Evolutionary conservation across 2,113 vertebrate genomes (phyloP).

Genomic region (Urocolius indicus): DNA sequence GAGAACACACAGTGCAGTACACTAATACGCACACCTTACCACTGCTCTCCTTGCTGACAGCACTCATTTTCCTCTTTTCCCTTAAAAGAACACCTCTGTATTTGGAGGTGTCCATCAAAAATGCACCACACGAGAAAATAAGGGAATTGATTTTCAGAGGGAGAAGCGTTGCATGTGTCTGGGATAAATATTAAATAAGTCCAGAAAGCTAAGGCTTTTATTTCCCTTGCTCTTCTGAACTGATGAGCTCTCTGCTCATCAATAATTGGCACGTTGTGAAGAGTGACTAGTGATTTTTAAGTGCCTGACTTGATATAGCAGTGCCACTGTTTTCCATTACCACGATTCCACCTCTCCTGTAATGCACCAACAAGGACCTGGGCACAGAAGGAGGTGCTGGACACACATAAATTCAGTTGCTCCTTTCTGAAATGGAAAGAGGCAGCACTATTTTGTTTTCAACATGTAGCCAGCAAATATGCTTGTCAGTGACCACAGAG

Average conservation of each 20-base stretch:
- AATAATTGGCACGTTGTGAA: background rate
- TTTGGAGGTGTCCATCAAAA: background rate
- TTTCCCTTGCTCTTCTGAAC: background rate
- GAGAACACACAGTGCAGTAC: background rate
- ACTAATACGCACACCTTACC: background rate
- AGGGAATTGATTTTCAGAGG: background rate
- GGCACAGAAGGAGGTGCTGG: background rate
- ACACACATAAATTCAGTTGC: background rate
- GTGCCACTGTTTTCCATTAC: background rate
- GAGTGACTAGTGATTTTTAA: background rate
- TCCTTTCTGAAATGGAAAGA: background rate
- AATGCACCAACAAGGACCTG: fast-evolving
- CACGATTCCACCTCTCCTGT: background rate
- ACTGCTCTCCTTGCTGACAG: background rate
- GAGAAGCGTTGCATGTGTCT: background rate
- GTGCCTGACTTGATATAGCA: background rate
- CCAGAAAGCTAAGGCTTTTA: background rate
- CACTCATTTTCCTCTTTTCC: background rate
- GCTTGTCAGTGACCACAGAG: background rate
- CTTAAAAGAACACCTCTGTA: background rate
- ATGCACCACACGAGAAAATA: background rate
- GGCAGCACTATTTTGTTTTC: background rate
- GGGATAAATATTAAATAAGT: background rate
- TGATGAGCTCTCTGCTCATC: background rate
- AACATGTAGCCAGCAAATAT: background rate